Percentiles rank a stretch among this genome's conserved stretches.
Conservation (phyloP, 2,113 vertebrate genomes). For the Turdus rufiventris region DNA sequence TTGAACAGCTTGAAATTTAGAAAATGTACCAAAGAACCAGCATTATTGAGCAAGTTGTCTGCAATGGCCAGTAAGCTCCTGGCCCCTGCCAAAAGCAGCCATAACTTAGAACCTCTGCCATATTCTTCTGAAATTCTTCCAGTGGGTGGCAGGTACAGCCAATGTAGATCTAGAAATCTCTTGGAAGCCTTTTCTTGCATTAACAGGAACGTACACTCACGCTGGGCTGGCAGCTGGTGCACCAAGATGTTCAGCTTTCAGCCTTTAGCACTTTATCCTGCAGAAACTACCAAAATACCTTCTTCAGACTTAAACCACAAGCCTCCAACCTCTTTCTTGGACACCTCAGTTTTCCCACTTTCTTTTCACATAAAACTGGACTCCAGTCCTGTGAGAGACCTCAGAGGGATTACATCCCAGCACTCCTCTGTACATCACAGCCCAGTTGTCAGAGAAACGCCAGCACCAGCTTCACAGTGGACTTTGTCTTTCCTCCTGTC, state of each 20-base stretch:
- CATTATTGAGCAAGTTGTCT: slow-evolving; percentile 68
- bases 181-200: slow-evolving; percentile 68
- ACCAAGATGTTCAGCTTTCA: slow-evolving; percentile 60
- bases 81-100: slow-evolving; percentile 9
- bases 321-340: slow-evolving; percentile 25
- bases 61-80: slow-evolving; percentile 64
- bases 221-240: slow-evolving; percentile 54
- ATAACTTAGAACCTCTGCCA: neutral
- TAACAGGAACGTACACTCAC: slow-evolving; percentile 53
- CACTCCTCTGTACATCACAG: slow-evolving; percentile 22
- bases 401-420: slow-evolving; percentile 34
- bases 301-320: slow-evolving; percentile 41
- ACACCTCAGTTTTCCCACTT: slow-evolving; percentile 45
- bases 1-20: slow-evolving; percentile 31
- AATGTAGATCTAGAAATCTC: slow-evolving; percentile 54
- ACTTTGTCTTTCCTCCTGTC: slow-evolving; percentile 72
- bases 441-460: neutral
- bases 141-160: slow-evolving; percentile 29
- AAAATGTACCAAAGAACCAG: slow-evolving; percentile 71
- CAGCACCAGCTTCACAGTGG: slow-evolving; percentile 54
- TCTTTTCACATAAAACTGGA: slow-evolving; percentile 65
- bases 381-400: slow-evolving; percentile 11
- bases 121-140: slow-evolving; percentile 62
- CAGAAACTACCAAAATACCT: slow-evolving; percentile 55
- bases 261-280: slow-evolving; percentile 64